phyloP scores from a whole-genome alignment of 92 coral and sea anemone species.

The Palythoa grandiflora region DNA sequence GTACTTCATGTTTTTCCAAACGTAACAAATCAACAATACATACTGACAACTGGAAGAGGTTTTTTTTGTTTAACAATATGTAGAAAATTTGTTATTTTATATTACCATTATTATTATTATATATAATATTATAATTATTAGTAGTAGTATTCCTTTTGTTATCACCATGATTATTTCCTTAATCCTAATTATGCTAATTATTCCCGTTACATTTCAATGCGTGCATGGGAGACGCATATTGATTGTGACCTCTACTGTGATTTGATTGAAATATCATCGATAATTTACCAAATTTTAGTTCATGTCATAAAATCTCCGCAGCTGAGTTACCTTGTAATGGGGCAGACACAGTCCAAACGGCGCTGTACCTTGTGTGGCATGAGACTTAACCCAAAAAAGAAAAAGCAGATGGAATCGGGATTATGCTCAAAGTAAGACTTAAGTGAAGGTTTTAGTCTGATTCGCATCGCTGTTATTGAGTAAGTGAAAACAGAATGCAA shows the following conservation, averaged over 20 bases:
- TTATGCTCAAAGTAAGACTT: slow-evolving; percentile 73
- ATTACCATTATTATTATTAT: too few species aligned
- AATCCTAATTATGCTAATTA: not conserved
- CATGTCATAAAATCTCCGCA: not conserved
- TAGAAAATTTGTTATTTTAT: too few species aligned
- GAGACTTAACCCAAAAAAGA: slow-evolving; percentile 82
- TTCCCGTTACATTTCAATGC: not conserved
- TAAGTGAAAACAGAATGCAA: not conserved
- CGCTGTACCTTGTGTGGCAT: slow-evolving; percentile 83
- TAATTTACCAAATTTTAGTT: not conserved
- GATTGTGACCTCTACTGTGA: slow-evolving; percentile 13
- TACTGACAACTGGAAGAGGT: too few species aligned
- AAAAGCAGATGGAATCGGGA: slow-evolving; percentile 76
- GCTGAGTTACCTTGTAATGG: slow-evolving; percentile 58
- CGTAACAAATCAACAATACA: too few species aligned
- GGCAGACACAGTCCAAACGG: slow-evolving; percentile 72
- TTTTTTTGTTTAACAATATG: too few species aligned
- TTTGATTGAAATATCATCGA: not conserved
- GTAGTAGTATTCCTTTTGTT: not conserved
- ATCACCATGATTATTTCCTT: too few species aligned
- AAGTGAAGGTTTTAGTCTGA: not conserved
- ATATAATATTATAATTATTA: not conserved
- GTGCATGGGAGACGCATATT: slow-evolving; percentile 23
- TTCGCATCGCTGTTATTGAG: not conserved
- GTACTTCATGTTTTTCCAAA: too few species aligned